Conservation (phyloP, 2,888 invertebrate species). For the Ferdinandea cuprea region DNA sequence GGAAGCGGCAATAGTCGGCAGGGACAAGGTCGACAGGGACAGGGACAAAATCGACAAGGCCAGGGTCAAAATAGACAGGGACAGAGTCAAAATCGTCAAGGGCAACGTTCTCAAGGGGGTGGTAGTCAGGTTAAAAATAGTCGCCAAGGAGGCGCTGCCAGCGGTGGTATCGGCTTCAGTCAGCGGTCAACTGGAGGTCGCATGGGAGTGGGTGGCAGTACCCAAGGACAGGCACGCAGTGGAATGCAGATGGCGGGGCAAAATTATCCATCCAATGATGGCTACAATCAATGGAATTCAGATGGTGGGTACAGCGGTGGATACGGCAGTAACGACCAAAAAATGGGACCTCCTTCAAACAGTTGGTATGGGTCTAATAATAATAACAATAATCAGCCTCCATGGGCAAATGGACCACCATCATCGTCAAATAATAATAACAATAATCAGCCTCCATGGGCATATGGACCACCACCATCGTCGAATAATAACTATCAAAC, state of each 20-base stretch:
- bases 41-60: not conserved
- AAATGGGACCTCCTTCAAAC: not conserved
- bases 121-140: not conserved
- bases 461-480: not conserved
- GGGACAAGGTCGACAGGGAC: not conserved
- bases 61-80: slow-evolving; percentile 11
- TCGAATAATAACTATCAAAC: not conserved
- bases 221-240: not conserved
- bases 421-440: not conserved
- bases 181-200: slow-evolving; percentile 17
- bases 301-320: slow-evolving; percentile 11
- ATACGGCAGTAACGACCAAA: not conserved
- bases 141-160: not conserved
- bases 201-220: not conserved
- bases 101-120: not conserved
- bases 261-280: slow-evolving; percentile 1
- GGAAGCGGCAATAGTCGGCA: not conserved
- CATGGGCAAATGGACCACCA: slow-evolving; percentile 6
- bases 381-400: not conserved
- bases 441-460: not conserved
- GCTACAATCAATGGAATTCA: not conserved
- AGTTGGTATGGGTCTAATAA: slow-evolving; percentile 7
- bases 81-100: not conserved
- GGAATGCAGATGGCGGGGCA: not conserved
- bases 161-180: slow-evolving; percentile 29